A percentile compares a stretch with the other conserved stretches of the same genome.
Evolutionary conservation across 2,888 invertebrate genomes (phyloP).

Genomic region (Eristalinus aeneus): DNA sequence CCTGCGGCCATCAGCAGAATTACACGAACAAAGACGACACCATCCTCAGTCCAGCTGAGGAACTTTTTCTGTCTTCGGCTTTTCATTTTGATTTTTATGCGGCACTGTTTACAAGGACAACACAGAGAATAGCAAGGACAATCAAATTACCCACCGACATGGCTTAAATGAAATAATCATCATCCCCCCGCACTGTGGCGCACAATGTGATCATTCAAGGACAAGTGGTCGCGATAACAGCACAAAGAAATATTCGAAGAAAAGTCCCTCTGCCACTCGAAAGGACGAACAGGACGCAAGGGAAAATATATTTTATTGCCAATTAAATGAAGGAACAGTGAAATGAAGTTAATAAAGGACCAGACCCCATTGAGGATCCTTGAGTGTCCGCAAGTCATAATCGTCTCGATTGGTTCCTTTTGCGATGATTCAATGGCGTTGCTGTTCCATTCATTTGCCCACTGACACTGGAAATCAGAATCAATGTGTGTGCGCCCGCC

Average conservation of each 20-base stretch:
- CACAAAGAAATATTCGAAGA: slow-evolving; percentile 41
- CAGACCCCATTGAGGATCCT: slow-evolving; percentile 28
- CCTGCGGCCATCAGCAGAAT: slow-evolving; percentile 46
- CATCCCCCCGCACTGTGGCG: background rate
- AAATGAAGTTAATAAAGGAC: slow-evolving; percentile 48
- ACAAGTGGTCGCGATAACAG: slow-evolving; percentile 39
- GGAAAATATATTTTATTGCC: slow-evolving; percentile 41
- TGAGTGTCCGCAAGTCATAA: slow-evolving; percentile 38
- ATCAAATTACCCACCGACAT: slow-evolving; percentile 50
- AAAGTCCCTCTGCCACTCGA: background rate
- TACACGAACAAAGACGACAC: slow-evolving; percentile 12
- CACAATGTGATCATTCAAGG: slow-evolving; percentile 13
- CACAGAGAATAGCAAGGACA: slow-evolving; percentile 47
- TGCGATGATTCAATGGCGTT: slow-evolving; percentile 48
- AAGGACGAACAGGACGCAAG: background rate
- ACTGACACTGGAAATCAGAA: slow-evolving; percentile 42
- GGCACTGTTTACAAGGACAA: slow-evolving; percentile 47
- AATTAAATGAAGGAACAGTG: slow-evolving; percentile 47
- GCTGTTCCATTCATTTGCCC: slow-evolving; percentile 23
- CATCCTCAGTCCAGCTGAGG: background rate
- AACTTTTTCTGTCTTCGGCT: background rate
- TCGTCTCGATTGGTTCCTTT: background rate
- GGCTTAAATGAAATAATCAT: slow-evolving; percentile 54
- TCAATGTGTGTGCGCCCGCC: slow-evolving; percentile 23
- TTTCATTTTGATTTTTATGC: slow-evolving; percentile 54